Evolutionary conservation across 1,140 invertebrate species (phyloP).

Genomic region (Mycetomoellerius zeteki): DNA sequence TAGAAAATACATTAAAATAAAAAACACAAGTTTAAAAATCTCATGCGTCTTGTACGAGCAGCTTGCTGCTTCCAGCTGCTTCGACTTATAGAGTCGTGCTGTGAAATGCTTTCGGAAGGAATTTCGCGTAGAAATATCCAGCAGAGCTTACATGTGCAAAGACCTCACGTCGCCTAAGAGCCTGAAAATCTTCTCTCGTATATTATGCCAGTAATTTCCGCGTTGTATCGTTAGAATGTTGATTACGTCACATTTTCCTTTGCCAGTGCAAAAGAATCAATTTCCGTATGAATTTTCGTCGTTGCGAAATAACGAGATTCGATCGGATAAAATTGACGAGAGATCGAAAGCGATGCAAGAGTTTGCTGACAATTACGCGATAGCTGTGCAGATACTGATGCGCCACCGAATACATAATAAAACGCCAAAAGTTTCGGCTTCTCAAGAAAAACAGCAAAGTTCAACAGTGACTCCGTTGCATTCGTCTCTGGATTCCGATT

Average conservation of each 20-base stretch:
- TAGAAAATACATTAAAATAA: slow-evolving; percentile 24
- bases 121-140: slow-evolving; percentile 6
- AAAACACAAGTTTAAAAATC: slow-evolving; percentile 41
- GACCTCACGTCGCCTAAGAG: neutral
- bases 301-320: neutral
- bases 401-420: slow-evolving; percentile 44
- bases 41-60: slow-evolving; percentile 7
- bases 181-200: slow-evolving; percentile 9
- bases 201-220: slow-evolving; percentile 4
- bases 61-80: slow-evolving; percentile 1
- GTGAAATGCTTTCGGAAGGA: slow-evolving; percentile 1
- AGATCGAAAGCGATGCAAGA: neutral
- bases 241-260: neutral
- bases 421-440: slow-evolving; percentile 29
- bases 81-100: neutral
- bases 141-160: neutral
- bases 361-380: slow-evolving; percentile 33
- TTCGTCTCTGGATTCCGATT: slow-evolving; percentile 31
- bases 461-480: slow-evolving; percentile 14
- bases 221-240: neutral
- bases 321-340: neutral
- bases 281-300: slow-evolving; percentile 5
- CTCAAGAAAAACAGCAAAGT: neutral
- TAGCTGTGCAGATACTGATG: slow-evolving; percentile 1
- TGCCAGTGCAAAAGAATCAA: neutral